A percentile compares a stretch with the other conserved stretches of the same genome.
Conservation (phyloP, 1,140 invertebrate genomes). For the Asbolus verrucosus region DNA sequence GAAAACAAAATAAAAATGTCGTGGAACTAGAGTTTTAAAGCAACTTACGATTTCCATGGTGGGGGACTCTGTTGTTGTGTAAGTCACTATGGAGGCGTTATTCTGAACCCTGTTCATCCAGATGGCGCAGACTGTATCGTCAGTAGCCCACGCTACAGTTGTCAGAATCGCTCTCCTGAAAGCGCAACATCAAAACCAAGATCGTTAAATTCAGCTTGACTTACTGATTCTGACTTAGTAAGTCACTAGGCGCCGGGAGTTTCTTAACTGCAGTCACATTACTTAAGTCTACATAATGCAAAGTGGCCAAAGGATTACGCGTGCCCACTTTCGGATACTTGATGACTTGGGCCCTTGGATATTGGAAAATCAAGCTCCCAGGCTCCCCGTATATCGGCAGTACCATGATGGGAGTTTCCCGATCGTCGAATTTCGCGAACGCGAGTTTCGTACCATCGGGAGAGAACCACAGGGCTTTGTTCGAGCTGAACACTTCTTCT, state of each 20-base stretch:
- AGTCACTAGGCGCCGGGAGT: conserved; percentile 46
- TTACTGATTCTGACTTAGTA: conserved; percentile 46
- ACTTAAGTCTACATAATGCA: conserved; percentile 75
- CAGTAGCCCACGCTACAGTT: conserved; percentile 82
- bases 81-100: conserved; percentile 59
- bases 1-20: too few species aligned
- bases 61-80: conserved; percentile 35
- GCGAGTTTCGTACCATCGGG: conserved; percentile 82
- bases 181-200: too few species aligned
- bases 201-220: neutral
- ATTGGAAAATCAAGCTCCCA: conserved; percentile 73
- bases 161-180: conserved; percentile 77
- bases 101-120: conserved; percentile 93
- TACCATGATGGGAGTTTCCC: conserved; percentile 73
- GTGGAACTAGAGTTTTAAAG: too few species aligned
- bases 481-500: conserved; percentile 91
- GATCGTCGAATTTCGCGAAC: conserved; percentile 89
- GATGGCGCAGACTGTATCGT: conserved; percentile 75
- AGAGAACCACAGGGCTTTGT: conserved; percentile 92
- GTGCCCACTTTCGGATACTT: conserved; percentile 88
- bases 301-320: conserved; percentile 79
- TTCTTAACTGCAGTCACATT: conserved; percentile 53
- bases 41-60: conserved; percentile 2
- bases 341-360: conserved; percentile 76
- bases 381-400: conserved; percentile 77